These are phyloP conservation scores for Athene noctua DNA, from an alignment of 2,113 vertebrate genomes.

Conservation along the genomic window DNA sequence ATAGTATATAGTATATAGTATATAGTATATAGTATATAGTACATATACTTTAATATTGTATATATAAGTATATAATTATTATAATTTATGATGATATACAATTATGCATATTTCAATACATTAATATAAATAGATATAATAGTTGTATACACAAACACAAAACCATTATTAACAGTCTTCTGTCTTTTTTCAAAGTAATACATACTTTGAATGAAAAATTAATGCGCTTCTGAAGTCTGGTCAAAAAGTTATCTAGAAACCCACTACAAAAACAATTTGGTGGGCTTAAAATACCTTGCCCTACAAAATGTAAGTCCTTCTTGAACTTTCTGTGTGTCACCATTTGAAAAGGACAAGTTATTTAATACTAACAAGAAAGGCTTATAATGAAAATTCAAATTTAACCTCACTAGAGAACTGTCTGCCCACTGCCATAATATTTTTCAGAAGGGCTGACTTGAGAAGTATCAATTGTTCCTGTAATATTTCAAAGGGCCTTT, in stretches of 20 bases:
- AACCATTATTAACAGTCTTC: background rate
- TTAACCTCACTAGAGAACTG: background rate
- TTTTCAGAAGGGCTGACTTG: background rate
- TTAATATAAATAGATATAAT: background rate
- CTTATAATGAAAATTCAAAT: background rate
- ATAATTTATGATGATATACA: background rate
- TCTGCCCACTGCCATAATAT: background rate
- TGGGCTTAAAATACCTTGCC: background rate
- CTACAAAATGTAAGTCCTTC: background rate
- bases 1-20: background rate
- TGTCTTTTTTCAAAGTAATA: background rate
- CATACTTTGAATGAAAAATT: background rate
- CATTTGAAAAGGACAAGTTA: constrained; percentile 22
- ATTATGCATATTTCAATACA: background rate
- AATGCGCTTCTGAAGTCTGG: background rate
- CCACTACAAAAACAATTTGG: background rate
- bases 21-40: background rate
- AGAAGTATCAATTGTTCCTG: background rate
- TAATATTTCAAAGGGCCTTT: background rate
- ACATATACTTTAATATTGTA: background rate
- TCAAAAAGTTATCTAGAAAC: background rate
- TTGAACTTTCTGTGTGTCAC: background rate
- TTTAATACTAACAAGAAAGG: background rate
- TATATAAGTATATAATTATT: background rate
- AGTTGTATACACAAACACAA: background rate